Percentiles rank a stretch among this genome's conserved stretches.
These are phyloP conservation scores for Bombus turneri DNA, from an alignment of 1,140 invertebrate genomes.

Conservation along the genomic window DNA sequence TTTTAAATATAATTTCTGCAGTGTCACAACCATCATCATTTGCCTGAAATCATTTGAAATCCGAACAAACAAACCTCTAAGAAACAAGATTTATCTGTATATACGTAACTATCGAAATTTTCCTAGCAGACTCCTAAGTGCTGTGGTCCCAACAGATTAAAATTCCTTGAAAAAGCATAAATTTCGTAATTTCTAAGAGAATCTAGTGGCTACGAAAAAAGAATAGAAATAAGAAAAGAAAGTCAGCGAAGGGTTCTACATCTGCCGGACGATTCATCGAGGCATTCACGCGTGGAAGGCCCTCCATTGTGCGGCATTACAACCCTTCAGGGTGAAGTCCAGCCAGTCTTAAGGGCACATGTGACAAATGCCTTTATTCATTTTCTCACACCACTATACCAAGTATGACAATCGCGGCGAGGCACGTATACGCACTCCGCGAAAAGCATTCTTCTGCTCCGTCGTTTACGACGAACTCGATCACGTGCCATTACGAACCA, in stretches of 20 bases:
- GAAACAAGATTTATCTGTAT: no score
- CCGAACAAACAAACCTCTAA: no score
- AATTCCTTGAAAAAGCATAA: no score
- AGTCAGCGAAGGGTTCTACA: slow-evolving; percentile 33
- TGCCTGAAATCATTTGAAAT: no score
- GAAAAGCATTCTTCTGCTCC: slow-evolving; percentile 33
- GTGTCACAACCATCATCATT: no score
- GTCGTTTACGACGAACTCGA: slow-evolving; percentile 49
- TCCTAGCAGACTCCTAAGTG: no score
- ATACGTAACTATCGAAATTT: no score
- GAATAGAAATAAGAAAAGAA: slow-evolving; percentile 17
- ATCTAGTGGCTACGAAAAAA: background rate
- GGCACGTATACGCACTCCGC: slow-evolving; percentile 45
- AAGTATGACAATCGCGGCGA: background rate
- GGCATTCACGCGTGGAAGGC: slow-evolving; percentile 38
- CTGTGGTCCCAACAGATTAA: no score
- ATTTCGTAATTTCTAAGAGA: no score
- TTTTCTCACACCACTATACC: slow-evolving; percentile 15
- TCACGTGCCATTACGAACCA: slow-evolving; percentile 29
- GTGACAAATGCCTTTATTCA: slow-evolving; percentile 70
- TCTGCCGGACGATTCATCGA: slow-evolving; percentile 45
- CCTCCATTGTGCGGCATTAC: slow-evolving; percentile 58
- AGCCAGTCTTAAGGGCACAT: slow-evolving; percentile 55
- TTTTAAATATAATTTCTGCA: no score
- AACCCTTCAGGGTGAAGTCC: slow-evolving; percentile 44